phyloP scores from a whole-genome alignment of 2,888 invertebrate species.

The Parnassius smintheus region DNA sequence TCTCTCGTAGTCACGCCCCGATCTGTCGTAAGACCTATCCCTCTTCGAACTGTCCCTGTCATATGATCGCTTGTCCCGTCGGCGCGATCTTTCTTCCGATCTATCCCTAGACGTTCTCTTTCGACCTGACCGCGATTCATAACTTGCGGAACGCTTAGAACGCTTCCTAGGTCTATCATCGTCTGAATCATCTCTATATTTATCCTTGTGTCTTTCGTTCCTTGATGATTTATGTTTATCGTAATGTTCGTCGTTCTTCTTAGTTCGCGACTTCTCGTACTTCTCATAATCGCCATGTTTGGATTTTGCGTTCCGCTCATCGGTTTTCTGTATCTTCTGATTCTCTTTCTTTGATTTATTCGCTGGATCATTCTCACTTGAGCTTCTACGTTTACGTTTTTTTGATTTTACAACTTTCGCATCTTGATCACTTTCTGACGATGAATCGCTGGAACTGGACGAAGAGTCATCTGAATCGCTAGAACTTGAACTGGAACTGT shows the following conservation, averaged over 20 bases:
- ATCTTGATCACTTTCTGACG: slow-evolving; percentile 53
- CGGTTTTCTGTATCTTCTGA: slow-evolving; percentile 44
- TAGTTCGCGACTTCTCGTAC: slow-evolving; percentile 50
- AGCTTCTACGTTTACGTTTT: slow-evolving; percentile 62
- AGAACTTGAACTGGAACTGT: slow-evolving; percentile 59
- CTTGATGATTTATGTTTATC: slow-evolving; percentile 57
- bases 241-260: slow-evolving; percentile 55
- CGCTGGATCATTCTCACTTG: slow-evolving; percentile 56
- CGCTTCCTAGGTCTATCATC: slow-evolving; percentile 62
- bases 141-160: slow-evolving; percentile 58
- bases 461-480: slow-evolving; percentile 65
- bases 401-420: slow-evolving; percentile 48
- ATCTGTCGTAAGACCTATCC: slow-evolving; percentile 41
- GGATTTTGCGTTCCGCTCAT: slow-evolving; percentile 49
- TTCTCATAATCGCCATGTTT: slow-evolving; percentile 57
- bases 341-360: slow-evolving; percentile 58
- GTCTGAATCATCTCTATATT: slow-evolving; percentile 65
- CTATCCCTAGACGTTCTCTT: slow-evolving; percentile 47
- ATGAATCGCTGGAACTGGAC: slow-evolving; percentile 50
- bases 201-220: slow-evolving; percentile 56
- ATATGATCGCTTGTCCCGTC: slow-evolving; percentile 53
- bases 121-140: slow-evolving; percentile 56
- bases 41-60: slow-evolving; percentile 46
- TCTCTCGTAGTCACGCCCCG: slow-evolving; percentile 38
- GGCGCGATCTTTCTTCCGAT: slow-evolving; percentile 51